phyloP scores from a whole-genome alignment of 2,113 vertebrate species.

The Neolamprologus modestus region DNA sequence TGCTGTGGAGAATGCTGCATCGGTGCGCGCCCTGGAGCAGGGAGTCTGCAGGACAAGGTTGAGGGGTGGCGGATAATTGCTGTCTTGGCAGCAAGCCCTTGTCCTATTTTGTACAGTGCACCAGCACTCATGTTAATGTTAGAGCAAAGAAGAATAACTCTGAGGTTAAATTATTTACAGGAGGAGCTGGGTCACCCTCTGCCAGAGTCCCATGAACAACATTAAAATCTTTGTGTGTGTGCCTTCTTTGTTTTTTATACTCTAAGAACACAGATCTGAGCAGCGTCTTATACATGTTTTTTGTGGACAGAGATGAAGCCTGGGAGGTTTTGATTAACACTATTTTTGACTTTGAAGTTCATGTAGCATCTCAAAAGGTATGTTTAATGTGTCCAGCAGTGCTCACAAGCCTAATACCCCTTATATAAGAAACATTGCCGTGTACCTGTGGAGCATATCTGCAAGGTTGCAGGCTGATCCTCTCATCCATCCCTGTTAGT shows the following conservation, averaged over 20 bases:
- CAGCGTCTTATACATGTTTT: neutral
- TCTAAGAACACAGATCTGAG: neutral
- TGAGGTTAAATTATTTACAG: conserved; percentile 48
- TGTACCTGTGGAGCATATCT: conserved; percentile 4
- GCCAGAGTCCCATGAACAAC: neutral
- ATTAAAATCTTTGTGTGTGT: neutral
- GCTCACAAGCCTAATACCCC: neutral
- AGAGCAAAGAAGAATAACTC: conserved; percentile 30
- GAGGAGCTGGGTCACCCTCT: neutral
- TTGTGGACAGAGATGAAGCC: neutral
- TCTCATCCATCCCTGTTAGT: conserved; percentile 4
- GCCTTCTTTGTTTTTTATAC: neutral
- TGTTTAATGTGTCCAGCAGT: neutral
- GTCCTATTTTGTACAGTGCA: conserved; percentile 18
- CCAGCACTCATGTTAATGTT: conserved; percentile 12
- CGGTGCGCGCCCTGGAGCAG: neutral
- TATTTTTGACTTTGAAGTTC: neutral
- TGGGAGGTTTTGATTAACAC: neutral
- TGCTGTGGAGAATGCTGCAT: neutral
- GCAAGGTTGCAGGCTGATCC: neutral
- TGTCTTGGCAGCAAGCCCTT: conserved; percentile 44
- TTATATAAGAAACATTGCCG: neutral
- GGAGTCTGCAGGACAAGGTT: conserved; percentile 16
- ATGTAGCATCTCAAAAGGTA: neutral
- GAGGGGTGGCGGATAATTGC: conserved; percentile 35